A percentile compares a stretch with the other conserved stretches of the same genome.
These are phyloP conservation scores for Zophobas atratus DNA, from an alignment of 1,140 invertebrate genomes.

Conservation along the genomic window DNA sequence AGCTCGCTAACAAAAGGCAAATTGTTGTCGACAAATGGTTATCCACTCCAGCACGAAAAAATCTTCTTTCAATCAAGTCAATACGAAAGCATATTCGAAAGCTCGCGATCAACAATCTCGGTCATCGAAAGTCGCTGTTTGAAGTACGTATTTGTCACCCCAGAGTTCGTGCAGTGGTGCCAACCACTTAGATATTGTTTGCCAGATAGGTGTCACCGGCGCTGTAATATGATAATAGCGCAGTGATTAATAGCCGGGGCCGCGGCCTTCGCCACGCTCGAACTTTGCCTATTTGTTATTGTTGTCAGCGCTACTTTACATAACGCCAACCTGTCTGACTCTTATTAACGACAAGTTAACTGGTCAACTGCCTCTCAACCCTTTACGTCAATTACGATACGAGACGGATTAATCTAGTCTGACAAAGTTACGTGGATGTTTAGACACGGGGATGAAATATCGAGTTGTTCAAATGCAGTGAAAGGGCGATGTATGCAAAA, in stretches of 20 bases:
- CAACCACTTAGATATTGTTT: constrained; percentile 53
- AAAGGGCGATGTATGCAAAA: too few species aligned
- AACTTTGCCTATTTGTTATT: constrained; percentile 63
- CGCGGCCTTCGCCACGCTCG: constrained; percentile 59
- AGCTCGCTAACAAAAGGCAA: too few species aligned
- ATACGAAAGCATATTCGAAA: too few species aligned
- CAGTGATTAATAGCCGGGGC: constrained; percentile 61
- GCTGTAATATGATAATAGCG: constrained; percentile 63
- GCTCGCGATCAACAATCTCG: too few species aligned
- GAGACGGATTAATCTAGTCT: constrained; percentile 5
- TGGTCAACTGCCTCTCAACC: constrained; percentile 26
- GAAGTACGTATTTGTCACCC: neutral
- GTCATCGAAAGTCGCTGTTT: too few species aligned
- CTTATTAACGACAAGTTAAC: constrained; percentile 47
- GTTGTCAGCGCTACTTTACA: constrained; percentile 53
- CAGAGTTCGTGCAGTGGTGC: constrained; percentile 38
- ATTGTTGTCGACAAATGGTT: too few species aligned
- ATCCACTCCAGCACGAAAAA: too few species aligned
- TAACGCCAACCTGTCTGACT: constrained; percentile 36
- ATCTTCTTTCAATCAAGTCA: too few species aligned
- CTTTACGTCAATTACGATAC: constrained; percentile 16
- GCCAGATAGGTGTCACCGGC: constrained; percentile 58
- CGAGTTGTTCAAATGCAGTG: too few species aligned
- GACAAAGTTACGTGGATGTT: neutral
- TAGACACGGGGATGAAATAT: too few species aligned